Base-by-base conservation (phyloP, 1,140 invertebrate species). In the Anagrus nilaparvatae region DNA sequence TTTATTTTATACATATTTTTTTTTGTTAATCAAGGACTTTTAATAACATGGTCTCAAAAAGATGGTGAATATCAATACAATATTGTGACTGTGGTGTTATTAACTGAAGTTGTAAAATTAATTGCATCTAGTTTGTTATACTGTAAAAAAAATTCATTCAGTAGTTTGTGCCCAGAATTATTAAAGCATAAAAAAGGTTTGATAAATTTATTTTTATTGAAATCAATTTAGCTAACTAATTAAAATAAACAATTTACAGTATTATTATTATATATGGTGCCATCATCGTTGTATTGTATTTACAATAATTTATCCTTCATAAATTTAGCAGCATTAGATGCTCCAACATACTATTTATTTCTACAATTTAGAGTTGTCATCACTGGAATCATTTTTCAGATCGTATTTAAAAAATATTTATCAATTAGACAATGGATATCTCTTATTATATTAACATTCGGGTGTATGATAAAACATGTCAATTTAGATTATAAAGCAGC, bases 231-330 rank as follows among this genome's bases (percentile, higher is more conserved):
- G 13, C 1, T 25, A 18, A 5, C 14, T 9, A 18, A 19, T 6
- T 7, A 19, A 25, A 19, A 2, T 24, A 14, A 3, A 7, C 51
- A 52, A 48, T 59, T 66, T 69, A 45, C 60, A 79, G 78, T 94
- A 7, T 64, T 93, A 43, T 48, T 77, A n/a, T 59, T 91, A 14
- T 97, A 97, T 58, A 84, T 93, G 68, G 77, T 96, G 40, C 92
- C 92, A 30, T 83, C 91, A 5, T 75, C 85, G 51, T 67, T 96
- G 20, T 97, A 97, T 61, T 94, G 89, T 58, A 68, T 96, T 4
- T 97, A 97, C 67, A 97, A 97, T 60, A 96, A 96, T 70, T 72
- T 97, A 50, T 78, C 89, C 9, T 97, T 94, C 69, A 74, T 87
- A 16, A 96, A 95, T 71, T 69, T 97, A 46, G 79, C 84, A 14